Conservation (phyloP, 2,113 vertebrate species). For the Aleadryas rufinucha region DNA sequence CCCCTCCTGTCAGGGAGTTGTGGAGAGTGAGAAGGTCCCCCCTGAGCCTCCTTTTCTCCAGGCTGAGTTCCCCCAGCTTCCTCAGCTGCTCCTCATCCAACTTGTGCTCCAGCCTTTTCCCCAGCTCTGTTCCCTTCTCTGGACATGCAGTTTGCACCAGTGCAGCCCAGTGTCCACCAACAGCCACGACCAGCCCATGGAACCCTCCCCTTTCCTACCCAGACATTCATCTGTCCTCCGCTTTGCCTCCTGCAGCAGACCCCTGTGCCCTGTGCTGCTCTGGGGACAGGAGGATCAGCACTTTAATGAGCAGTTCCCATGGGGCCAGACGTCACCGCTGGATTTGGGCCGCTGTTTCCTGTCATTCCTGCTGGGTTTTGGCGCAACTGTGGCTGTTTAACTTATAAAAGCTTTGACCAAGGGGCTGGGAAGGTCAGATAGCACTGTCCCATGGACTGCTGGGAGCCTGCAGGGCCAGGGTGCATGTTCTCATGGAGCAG, state of each 20-base stretch:
- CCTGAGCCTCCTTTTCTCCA: not conserved
- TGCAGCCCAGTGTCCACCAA: not conserved
- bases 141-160: not conserved
- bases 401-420: not conserved
- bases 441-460: accelerated
- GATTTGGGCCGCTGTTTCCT: accelerated
- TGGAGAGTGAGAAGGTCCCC: accelerated
- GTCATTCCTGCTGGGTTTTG: not conserved
- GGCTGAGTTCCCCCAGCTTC: not conserved
- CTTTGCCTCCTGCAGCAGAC: not conserved
- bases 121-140: accelerated
- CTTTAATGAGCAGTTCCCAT: not conserved
- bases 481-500: accelerated
- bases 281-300: not conserved
- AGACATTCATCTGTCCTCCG: not conserved
- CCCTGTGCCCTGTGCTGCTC: not conserved
- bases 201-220: not conserved
- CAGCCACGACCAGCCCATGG: not conserved
- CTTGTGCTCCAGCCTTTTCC: not conserved
- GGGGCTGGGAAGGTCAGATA: not conserved
- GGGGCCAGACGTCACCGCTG: accelerated
- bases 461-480: not conserved
- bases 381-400: not conserved
- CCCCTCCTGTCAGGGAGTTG: accelerated
- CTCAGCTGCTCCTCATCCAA: not conserved